Percentiles rank a stretch among this genome's conserved stretches.
Conservation (phyloP, 2,113 vertebrate species). For the Trematomus loennbergii region DNA sequence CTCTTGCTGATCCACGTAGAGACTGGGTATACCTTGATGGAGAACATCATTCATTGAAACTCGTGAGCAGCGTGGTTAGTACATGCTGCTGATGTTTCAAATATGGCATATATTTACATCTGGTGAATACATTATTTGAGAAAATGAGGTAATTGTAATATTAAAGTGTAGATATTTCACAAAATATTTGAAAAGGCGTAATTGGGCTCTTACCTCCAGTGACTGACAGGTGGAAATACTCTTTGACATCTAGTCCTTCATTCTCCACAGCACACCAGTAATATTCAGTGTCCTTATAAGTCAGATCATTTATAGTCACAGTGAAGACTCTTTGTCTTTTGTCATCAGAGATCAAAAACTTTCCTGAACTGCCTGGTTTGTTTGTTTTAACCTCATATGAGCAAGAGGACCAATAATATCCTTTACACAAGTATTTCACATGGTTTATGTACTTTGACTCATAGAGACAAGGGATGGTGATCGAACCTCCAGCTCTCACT, state of each 20-base stretch:
- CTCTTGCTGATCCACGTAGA: conserved; percentile 37
- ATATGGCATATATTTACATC: too few species aligned
- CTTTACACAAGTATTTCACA: conserved; percentile 65
- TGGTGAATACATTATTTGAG: too few species aligned
- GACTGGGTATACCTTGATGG: background rate
- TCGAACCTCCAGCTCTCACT: conserved; percentile 32
- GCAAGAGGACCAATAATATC: fast-evolving
- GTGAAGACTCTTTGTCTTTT: conserved; percentile 39
- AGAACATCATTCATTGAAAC: too few species aligned
- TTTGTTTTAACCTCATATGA: conserved; percentile 16
- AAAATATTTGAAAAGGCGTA: too few species aligned
- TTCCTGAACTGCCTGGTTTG: background rate
- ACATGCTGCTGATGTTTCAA: too few species aligned
- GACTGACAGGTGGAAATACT: conserved; percentile 23
- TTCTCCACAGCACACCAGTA: conserved; percentile 65
- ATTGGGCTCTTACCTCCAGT: too few species aligned
- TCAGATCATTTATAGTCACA: conserved; percentile 41
- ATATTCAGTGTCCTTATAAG: fast-evolving
- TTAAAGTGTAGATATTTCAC: too few species aligned
- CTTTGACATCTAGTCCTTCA: fast-evolving
- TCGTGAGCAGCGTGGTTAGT: too few species aligned
- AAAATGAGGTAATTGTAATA: too few species aligned
- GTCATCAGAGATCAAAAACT: conserved; percentile 54
- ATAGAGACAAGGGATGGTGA: conserved; percentile 67
- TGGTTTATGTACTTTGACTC: background rate